Base-by-base conservation (phyloP, 1,140 invertebrate genomes). In the Pseudomyrmex flavicornis region DNA sequence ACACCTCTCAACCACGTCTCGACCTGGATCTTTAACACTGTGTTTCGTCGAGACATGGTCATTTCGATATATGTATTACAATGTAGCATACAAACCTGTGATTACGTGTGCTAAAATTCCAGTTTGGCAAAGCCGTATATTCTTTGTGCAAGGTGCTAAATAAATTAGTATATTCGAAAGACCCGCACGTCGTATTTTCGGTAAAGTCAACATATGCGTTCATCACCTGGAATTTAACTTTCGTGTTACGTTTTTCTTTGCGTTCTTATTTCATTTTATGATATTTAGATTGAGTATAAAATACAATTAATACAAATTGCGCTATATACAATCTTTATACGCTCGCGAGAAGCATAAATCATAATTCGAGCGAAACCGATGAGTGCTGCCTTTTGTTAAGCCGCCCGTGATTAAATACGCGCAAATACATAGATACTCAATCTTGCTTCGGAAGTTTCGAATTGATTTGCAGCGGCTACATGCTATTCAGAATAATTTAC, bases 141-240 rank as follows among this genome's bases (percentile, higher is more conserved):
- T 35, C 20, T 26, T 26, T 3, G 7, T 15, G 46, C 17, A 13
- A 12, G 26, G 54, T 65, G 54, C 22, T 80, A 80, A 72, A 48
- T 80, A 56, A 72, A 59, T 72, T 80, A 80, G 76, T 80, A 61
- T 35, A 35, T 15, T 44, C 15, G 54, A 50, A 26, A 72, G 20
- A 72, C n/a, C 2, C 46, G n/a, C 4, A 17, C 22, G 1, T 35
- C 35, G 22, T 59, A 26, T 48, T 48, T 72, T 44, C n/a, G 22
- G n/a, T 12, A 44, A 22, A 48, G 44, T 72, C 52, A n/a, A 80
- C 15, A 59, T 13, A 17, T 44, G 52, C n/a, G 44, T 69, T 79
- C 7, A 46, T n/a, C 15, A 2, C 20, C 35, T 35, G 20, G 44
- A 1, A 12, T 26, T 48, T 15, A 12, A 1, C 7, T 7, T 8